A percentile compares a stretch with the other conserved stretches of the same genome.
These are phyloP conservation scores for Conus canariensis DNA, from an alignment of 2,888 invertebrate species.

Conservation along the genomic window DNA sequence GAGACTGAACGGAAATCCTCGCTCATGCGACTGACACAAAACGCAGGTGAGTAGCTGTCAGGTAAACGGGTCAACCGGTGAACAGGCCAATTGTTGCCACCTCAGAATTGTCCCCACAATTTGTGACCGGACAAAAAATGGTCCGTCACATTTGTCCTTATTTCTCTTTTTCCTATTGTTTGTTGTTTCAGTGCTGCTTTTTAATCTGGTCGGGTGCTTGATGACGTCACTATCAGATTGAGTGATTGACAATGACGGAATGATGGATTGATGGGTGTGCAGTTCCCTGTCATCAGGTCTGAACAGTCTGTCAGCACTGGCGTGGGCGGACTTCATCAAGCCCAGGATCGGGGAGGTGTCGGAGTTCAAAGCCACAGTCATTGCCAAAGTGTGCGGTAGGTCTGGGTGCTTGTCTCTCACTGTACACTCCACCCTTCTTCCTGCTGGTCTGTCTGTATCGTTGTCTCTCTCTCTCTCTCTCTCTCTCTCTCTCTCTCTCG, in stretches of 20 bases:
- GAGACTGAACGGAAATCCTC: no score
- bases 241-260: no score
- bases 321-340: conserved; percentile 62
- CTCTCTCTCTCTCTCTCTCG: background rate
- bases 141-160: no score
- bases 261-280: background rate
- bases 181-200: background rate
- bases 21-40: no score
- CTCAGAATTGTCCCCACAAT: no score
- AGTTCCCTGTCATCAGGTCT: conserved; percentile 64
- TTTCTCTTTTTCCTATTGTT: background rate
- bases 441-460: background rate
- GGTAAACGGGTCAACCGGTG: no score
- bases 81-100: no score
- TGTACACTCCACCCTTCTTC: background rate
- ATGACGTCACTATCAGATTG: background rate
- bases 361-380: conserved; percentile 61
- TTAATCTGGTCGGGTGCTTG: background rate
- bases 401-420: no score
- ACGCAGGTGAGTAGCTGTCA: no score
- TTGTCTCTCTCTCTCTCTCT: background rate
- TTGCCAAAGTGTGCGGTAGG: conserved; percentile 51
- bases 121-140: no score
- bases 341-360: conserved; percentile 58
- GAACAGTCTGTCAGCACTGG: conserved; percentile 62